Base-by-base conservation (phyloP, 2,113 vertebrate species). In the Micronycteris hirsuta region DNA sequence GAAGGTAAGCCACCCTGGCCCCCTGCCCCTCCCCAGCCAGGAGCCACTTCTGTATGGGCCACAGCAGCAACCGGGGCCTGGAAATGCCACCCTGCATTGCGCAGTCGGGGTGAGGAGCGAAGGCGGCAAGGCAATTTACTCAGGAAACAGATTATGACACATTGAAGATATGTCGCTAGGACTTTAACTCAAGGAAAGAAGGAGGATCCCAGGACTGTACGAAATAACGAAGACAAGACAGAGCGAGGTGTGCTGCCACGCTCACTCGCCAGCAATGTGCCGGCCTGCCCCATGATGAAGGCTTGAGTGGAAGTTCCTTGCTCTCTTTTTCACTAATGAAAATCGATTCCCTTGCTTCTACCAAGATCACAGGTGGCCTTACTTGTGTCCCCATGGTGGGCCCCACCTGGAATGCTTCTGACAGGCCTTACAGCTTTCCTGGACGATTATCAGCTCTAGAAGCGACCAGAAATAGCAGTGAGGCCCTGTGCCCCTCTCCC, bases 381-480 rank as follows among this genome's bases (percentile, higher is more conserved):
- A 65, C 52, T 83, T 91, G 68, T 91, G 92, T 93, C 97, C 97
- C 94, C 93, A 43, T 84, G 96, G 71, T 65, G 33, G 58, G 95
- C 89, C 86, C 28, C 87, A 97, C 89, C 93, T 96, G 97, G 97
- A 98, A 96, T 56, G 52, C 54, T 49, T 95, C 95, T 95, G 70
- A 70, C 96, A 96, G 17, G 8, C 86, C 86, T 76, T 31, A 76
- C 70, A 95, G 88, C 58, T 93, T 95, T 96, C 92, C 97, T 95
- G 96, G 95, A 96, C 76, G 93, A 82, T 67, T 88, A 93, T 86
- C 13, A 94, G 96, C 61, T 97, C 94, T 96, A 97, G 98, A 97
- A 97, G 93, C 97, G 98, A 98, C 98, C 98, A 98, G 98, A 98
- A 98, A 98, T 90, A 97, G 96, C 96, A 93, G 96, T 58, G 92